phyloP scores from a whole-genome alignment of 1,140 invertebrate genomes.

The Teleogryllus occipitalis region DNA sequence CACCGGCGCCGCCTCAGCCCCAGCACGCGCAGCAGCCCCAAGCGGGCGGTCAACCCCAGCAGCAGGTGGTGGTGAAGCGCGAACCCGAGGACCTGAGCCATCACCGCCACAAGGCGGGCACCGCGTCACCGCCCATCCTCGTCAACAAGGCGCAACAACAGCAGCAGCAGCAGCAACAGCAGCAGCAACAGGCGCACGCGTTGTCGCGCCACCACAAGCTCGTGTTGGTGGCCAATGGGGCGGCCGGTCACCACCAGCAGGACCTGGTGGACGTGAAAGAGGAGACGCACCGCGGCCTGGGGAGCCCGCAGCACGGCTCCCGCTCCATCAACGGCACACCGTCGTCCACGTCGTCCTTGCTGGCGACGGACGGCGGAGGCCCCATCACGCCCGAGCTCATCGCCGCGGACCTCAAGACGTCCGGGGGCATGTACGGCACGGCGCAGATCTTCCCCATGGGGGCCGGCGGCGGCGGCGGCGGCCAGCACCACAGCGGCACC shows the following conservation, averaged over 20 bases:
- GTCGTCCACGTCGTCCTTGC: constrained; percentile 40
- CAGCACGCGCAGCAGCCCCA: neutral
- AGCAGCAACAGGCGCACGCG: constrained; percentile 32
- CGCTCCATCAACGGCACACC: constrained; percentile 42
- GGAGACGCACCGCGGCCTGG: constrained; percentile 32
- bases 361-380: constrained; percentile 36
- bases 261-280: constrained; percentile 44
- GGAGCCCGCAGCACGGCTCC: constrained; percentile 40
- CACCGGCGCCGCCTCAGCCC: constrained; percentile 30
- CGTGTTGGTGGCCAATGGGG: constrained; percentile 36
- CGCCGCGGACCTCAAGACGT: constrained; percentile 32
- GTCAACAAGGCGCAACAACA: neutral
- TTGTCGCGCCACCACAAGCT: constrained; percentile 34
- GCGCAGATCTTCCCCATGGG: constrained; percentile 41
- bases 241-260: constrained; percentile 27
- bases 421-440: constrained; percentile 34
- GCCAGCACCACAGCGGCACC: constrained; percentile 35
- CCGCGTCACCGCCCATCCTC: constrained; percentile 27
- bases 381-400: constrained; percentile 44
- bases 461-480: constrained; percentile 33
- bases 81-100: constrained; percentile 56
- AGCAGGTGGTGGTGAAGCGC: constrained; percentile 44
- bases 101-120: constrained; percentile 30
- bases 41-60: constrained; percentile 28
- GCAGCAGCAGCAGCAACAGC: neutral